Percentiles rank a stretch among this genome's conserved stretches.
Evolutionary conservation across 1,140 invertebrate genomes (phyloP).

Genomic region (Amphibalanus amphitrite): DNA sequence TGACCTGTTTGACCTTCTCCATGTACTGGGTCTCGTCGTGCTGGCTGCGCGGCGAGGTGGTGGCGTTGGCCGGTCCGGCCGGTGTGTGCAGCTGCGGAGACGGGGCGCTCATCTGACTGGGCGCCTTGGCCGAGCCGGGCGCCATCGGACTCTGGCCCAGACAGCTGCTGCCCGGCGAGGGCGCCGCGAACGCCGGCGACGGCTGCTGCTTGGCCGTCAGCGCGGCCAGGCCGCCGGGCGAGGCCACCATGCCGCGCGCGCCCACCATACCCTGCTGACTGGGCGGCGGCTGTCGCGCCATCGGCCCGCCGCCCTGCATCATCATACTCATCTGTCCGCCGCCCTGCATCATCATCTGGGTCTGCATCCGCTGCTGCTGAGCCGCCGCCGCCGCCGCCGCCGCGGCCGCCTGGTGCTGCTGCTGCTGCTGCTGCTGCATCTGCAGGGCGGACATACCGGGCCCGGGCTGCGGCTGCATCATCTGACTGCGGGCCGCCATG

Average conservation of each 20-base stretch:
- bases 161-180: too few species aligned
- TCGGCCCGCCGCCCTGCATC: background rate
- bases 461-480: background rate
- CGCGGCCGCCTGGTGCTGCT: too few species aligned
- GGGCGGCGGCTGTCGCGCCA: background rate
- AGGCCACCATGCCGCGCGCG: too few species aligned
- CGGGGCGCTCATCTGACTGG: conserved; percentile 17
- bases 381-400: too few species aligned
- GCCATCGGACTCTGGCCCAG: too few species aligned
- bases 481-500: background rate
- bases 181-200: too few species aligned
- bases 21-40: conserved; percentile 1
- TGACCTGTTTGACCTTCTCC: conserved; percentile 1
- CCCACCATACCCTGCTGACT: too few species aligned
- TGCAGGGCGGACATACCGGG: background rate
- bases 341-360: background rate
- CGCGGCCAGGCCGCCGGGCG: too few species aligned
- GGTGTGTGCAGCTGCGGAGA: background rate
- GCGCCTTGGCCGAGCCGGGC: too few species aligned
- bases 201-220: too few species aligned
- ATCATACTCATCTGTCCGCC: background rate
- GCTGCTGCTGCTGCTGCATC: background rate
- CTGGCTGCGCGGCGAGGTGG: background rate
- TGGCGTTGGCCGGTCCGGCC: background rate
- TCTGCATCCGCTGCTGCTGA: background rate